These are phyloP conservation scores for Busseola fusca DNA, from an alignment of 2,888 invertebrate species.

Conservation along the genomic window DNA sequence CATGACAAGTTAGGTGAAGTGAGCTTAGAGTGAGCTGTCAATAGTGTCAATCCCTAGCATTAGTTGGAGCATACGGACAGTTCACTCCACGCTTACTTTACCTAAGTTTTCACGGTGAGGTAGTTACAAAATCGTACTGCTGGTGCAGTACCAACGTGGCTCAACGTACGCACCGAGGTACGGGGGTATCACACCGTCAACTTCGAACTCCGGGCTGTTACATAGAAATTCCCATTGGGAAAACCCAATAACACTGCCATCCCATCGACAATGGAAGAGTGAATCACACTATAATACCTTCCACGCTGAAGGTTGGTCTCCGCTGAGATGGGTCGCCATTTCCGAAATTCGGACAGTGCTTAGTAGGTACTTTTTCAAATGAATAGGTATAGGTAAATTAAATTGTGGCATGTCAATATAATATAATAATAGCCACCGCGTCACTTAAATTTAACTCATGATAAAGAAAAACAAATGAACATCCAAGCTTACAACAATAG, in stretches of 20 bases:
- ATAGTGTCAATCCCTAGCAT: too few species aligned
- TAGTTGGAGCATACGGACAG: too few species aligned
- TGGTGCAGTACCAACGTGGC: not conserved
- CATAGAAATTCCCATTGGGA: not conserved
- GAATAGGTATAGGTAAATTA: too few species aligned
- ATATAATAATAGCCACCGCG: too few species aligned
- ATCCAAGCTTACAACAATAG: not conserved
- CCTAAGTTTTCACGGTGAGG: too few species aligned
- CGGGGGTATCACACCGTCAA: not conserved
- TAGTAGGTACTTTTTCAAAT: too few species aligned
- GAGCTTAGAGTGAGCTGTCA: too few species aligned
- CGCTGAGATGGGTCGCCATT: not conserved
- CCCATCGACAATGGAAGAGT: not conserved
- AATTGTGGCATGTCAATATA: too few species aligned
- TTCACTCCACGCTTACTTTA: too few species aligned
- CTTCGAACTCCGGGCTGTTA: not conserved
- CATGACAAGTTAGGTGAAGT: too few species aligned
- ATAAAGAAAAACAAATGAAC: not conserved
- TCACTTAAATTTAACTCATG: not conserved
- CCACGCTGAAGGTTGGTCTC: not conserved
- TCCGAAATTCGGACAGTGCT: not conserved
- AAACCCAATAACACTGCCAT: not conserved
- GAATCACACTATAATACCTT: not conserved
- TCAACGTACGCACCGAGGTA: too few species aligned
- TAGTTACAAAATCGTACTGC: too few species aligned